Base-by-base conservation (phyloP, 2,797 vertebrate species). In the Melanotaenia parkinsoni region DNA sequence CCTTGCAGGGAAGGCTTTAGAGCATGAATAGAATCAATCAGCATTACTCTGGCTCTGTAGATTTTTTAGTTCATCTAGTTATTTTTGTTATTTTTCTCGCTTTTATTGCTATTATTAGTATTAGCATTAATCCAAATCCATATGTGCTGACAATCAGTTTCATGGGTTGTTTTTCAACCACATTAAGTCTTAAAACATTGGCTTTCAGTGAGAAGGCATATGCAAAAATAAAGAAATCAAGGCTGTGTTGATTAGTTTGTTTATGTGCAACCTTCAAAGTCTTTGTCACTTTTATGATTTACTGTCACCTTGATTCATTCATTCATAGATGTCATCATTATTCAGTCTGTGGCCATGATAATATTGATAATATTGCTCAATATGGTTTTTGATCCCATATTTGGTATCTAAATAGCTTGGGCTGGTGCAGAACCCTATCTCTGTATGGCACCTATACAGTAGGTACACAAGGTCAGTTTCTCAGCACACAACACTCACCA, bases 1-100 rank as follows among this genome's bases (percentile, higher is more conserved):
- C 80, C 81, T 85, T 65, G 54, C 81, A 86, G 81, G 67, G 37
- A 33, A 83, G 82, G 86, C 80, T 83, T 87, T 68, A 80, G 72
- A 70, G 78, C 83, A 83, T 73, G 76, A 85, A 86, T 72, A 70
- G 80, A 87, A 92, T 92, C 81, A 88, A 83, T 85, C 62, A 43
- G 76, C 37, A 60, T 69, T 56, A 24, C 68, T 63, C n/a, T 66
- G 61, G 56, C 54, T 70, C 59, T 74, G 56, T 24, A 28, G 2
- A 24, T 54, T 73, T 63, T 22, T 72, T n/a, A 9, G 9, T 54
- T 76, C 40, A 50, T 30, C n/a, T 67, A 32, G 10, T 28, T 43
- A 18, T 38, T 80, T 56, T 4, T 18, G 18, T 40, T 43, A 26
- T 47, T 28, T 54, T 28, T 60, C 33, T 4, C 5, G 12, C 51